Percentiles rank a stretch among this genome's conserved stretches.
These are phyloP conservation scores for Ophioderma brevispina DNA, from an alignment of 35 echinoderm and acorn worm genomes.

Conservation along the genomic window DNA sequence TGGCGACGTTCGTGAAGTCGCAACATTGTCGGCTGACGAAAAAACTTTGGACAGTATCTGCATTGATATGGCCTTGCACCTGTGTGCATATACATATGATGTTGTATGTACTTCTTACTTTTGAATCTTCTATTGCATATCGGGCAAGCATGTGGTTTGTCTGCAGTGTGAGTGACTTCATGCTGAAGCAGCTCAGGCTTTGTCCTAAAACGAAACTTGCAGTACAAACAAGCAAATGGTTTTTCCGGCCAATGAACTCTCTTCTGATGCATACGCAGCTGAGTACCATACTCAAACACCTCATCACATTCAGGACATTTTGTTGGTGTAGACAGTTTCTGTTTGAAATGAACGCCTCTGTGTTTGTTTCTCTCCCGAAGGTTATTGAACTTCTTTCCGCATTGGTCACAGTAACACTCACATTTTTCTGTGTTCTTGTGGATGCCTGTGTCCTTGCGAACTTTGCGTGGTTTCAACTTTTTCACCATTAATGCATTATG, in stretches of 20 bases:
- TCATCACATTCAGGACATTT: background rate
- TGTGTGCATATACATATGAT: background rate
- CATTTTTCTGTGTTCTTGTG: background rate
- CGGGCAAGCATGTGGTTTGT: background rate
- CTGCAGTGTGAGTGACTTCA: background rate
- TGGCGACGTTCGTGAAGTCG: background rate
- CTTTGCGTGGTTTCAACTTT: background rate
- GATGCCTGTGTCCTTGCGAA: background rate
- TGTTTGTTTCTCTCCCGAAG: background rate
- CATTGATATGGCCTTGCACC: background rate
- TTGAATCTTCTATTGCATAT: background rate
- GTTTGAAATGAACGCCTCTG: background rate
- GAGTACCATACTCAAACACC: background rate
- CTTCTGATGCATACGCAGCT: background rate
- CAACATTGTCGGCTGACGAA: background rate
- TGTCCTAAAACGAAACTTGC: background rate
- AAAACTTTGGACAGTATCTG: background rate
- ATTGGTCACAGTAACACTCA: background rate
- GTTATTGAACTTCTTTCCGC: background rate
- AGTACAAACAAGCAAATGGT: background rate
- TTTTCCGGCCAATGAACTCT: background rate
- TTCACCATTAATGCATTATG: background rate
- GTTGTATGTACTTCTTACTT: background rate
- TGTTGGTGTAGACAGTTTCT: background rate
- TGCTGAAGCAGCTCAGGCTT: background rate